Evolutionary conservation across 2,113 vertebrate genomes (phyloP), one percentile per base, ranked within the genome.

Genomic region (Paramisgurnus dabryanus): DNA sequence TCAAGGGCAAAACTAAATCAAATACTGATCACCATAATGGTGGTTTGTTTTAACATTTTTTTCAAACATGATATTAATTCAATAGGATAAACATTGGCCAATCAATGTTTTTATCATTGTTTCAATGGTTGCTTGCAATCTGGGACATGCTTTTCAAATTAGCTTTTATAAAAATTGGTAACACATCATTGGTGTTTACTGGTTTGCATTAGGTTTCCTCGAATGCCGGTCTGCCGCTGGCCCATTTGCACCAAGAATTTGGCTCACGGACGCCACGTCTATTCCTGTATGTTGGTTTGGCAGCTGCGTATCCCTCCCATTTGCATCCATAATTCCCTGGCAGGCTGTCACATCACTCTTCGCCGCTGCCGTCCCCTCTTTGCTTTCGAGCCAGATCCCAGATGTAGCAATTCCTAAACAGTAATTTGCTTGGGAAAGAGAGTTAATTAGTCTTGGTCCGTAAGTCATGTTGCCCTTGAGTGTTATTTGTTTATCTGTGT

Each of bases 301-400:
- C 82, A 83, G 71, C 58, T 76, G 78, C 43, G 66, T 9, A 39
- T 66, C 70, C 12, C 22, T 50, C 63, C 65, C 66, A 70, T 83
- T 80, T 76, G 73, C 78, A 55, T 83, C 55, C 57, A 70, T 75
- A 75, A 80, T 76, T 80, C 58, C 13, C 76, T 82, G 76, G 76
- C 81, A 67, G 68, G 63, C 41, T 58, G 63, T 58, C 65, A 41
- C 13, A 60, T 81, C 55, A 76, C 70, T 75, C 64, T 50, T 66
- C 17, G 8, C 61, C n/a, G 47, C 55, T 40, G 34, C 65, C 49
- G 75, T 66, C 75, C 79, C 73, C 64, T 81, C 22, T 15, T n/a
- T 12, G 80, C 45, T 61, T 68, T 22, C 17, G 0, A 68, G 58
- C 82, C 71, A 76, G 57, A 61, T 45, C 58, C 66, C 71, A 69